These are phyloP conservation scores for Oryzias woworae DNA, from an alignment of 2,113 vertebrate species.

Conservation along the genomic window DNA sequence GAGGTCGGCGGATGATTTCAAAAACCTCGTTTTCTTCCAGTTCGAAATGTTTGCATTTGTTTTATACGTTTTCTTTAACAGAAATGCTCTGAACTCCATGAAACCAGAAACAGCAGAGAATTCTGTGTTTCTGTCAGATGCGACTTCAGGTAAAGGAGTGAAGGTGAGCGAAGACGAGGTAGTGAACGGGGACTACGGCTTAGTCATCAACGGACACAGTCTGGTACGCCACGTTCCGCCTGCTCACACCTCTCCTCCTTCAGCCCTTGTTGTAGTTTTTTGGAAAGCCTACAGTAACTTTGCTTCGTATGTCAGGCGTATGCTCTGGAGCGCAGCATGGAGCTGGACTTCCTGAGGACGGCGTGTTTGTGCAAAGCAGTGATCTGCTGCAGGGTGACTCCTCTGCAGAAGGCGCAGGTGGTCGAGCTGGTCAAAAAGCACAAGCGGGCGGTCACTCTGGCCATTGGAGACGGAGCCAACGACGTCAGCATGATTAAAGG, in stretches of 20 bases:
- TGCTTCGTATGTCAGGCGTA: slow-evolving; percentile 78
- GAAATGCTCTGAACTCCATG: slow-evolving; percentile 83
- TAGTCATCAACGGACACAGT: slow-evolving; percentile 92
- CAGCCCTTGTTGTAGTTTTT: too few relatives aligned
- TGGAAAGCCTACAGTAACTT: background rate
- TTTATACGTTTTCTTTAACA: slow-evolving; percentile 41
- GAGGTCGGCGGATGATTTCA: slow-evolving; percentile 73
- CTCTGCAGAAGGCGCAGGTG: slow-evolving; percentile 96
- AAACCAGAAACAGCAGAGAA: slow-evolving; percentile 72
- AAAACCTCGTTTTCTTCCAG: background rate
- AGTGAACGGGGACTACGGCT: slow-evolving; percentile 83
- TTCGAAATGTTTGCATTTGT: background rate
- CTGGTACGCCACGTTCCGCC: slow-evolving; percentile 77
- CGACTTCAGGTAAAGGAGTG: slow-evolving; percentile 48
- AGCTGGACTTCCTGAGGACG: slow-evolving; percentile 85
- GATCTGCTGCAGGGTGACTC: slow-evolving; percentile 94
- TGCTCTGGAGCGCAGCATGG: slow-evolving; percentile 83
- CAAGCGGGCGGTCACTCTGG: slow-evolving; percentile 89
- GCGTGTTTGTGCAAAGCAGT: slow-evolving; percentile 92
- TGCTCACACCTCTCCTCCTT: background rate
- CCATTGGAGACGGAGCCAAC: slow-evolving; percentile 93
- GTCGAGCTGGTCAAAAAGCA: slow-evolving; percentile 94
- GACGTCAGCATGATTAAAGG: slow-evolving; percentile 99
- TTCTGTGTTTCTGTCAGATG: slow-evolving; percentile 58
- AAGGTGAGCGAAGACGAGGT: slow-evolving; percentile 79